Conservation (phyloP, 2,888 invertebrate species). For the Subacronicta megacephala region DNA sequence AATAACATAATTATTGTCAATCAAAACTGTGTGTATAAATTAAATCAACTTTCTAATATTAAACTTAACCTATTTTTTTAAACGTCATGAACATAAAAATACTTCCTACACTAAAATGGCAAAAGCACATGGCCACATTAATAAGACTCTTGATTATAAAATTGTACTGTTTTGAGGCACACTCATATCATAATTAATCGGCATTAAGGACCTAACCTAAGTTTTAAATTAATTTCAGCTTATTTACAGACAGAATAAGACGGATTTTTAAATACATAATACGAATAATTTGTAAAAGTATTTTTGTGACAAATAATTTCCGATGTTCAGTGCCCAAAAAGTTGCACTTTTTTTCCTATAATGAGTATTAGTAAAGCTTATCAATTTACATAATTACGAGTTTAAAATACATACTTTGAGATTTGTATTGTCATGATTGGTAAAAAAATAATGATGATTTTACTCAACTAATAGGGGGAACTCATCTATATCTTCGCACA, state of each 20-base stretch:
- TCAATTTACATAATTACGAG: constrained; percentile 26
- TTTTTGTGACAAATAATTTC: constrained; percentile 1
- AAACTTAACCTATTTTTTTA: constrained; percentile 26
- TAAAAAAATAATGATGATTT: constrained; percentile 18
- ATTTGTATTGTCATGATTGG: constrained; percentile 43
- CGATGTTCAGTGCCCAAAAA: constrained; percentile 2
- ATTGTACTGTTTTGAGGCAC: constrained; percentile 33
- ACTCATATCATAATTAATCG: constrained; percentile 21
- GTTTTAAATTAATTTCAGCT: constrained; percentile 33
- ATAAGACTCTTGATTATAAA: constrained; percentile 36
- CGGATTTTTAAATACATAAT: constrained; percentile 3
- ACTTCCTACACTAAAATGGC: constrained; percentile 58
- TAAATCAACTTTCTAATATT: constrained; percentile 24
- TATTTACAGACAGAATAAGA: constrained; percentile 41
- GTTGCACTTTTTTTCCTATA: constrained; percentile 14
- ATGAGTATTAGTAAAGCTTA: constrained; percentile 32
- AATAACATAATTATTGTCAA: constrained; percentile 3
- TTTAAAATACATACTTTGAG: constrained; percentile 18
- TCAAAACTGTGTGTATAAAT: constrained; percentile 27
- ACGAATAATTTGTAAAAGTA: constrained; percentile 5
- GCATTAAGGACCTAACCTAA: constrained; percentile 10
- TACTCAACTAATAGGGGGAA: constrained; percentile 82
- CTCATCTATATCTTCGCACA: constrained; percentile 89
- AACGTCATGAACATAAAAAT: constrained; percentile 17
- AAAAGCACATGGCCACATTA: constrained; percentile 57